Evolutionary conservation across 2,113 vertebrate species (phyloP).

Genomic region (Phrynosoma platyrhinos): DNA sequence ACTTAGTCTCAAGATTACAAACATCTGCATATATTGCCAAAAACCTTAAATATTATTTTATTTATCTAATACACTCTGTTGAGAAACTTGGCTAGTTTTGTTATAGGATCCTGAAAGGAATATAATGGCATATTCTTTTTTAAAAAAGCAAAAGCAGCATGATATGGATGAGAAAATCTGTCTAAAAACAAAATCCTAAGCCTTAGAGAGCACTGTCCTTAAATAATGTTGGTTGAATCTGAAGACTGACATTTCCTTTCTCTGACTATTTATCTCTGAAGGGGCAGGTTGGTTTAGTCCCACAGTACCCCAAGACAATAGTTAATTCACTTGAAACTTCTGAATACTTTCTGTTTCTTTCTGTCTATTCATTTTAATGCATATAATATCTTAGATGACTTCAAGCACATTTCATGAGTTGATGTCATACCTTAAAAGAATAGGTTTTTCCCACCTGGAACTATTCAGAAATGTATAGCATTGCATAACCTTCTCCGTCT

Average conservation of each 20-base stretch:
- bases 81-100: slow-evolving; percentile 42
- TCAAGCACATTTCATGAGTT: slow-evolving; percentile 72
- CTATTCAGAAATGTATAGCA: slow-evolving; percentile 75
- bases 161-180: slow-evolving; percentile 57
- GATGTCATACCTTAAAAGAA: slow-evolving; percentile 81
- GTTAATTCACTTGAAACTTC: slow-evolving; percentile 71
- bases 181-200: slow-evolving; percentile 66
- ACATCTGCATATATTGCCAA: slow-evolving; percentile 47
- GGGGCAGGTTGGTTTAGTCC: slow-evolving; percentile 71
- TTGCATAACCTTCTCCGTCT: slow-evolving; percentile 71
- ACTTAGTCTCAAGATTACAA: slow-evolving; percentile 47
- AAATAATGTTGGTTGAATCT: slow-evolving; percentile 76
- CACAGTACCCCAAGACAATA: slow-evolving; percentile 69
- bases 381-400: slow-evolving; percentile 77
- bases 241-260: slow-evolving; percentile 82
- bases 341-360: slow-evolving; percentile 67
- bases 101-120: slow-evolving; percentile 56
- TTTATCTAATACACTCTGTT: slow-evolving; percentile 58
- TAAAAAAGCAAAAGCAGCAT: slow-evolving; percentile 55
- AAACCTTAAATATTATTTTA: slow-evolving; percentile 23
- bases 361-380: slow-evolving; percentile 74
- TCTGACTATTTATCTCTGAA: slow-evolving; percentile 76
- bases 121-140: slow-evolving; percentile 38
- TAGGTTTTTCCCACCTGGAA: slow-evolving; percentile 78
- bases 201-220: slow-evolving; percentile 76